A percentile compares a stretch with the other conserved stretches of the same genome.
Conservation (phyloP, 2,888 invertebrate genomes). For the Hydropsyche betteni region DNA sequence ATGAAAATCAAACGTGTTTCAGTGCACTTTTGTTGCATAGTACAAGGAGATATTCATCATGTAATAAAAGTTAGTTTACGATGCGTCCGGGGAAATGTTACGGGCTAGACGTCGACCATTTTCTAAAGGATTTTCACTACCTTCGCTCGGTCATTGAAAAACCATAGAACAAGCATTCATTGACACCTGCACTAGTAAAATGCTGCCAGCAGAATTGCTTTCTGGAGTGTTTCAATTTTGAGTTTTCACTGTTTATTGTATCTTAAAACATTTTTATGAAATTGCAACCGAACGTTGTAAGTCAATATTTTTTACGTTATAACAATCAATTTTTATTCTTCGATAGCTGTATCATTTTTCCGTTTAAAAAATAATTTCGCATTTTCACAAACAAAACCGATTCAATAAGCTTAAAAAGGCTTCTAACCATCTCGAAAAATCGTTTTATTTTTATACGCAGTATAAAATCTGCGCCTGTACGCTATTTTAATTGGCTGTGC, state of each 20-base stretch:
- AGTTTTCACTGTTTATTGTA: slow-evolving; percentile 17
- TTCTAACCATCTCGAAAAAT: background rate
- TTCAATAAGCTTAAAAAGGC: slow-evolving; percentile 6
- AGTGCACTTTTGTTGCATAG: too few relatives aligned
- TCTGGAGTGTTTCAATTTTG: slow-evolving; percentile 17
- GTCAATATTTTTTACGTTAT: background rate
- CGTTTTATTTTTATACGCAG: slow-evolving; percentile 35
- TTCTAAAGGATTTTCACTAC: slow-evolving; percentile 14
- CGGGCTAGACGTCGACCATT: slow-evolving; percentile 13
- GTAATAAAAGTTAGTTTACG: slow-evolving; percentile 37
- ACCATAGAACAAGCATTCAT: slow-evolving; percentile 30
- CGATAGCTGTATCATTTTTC: background rate
- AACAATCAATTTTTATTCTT: background rate
- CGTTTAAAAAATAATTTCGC: background rate
- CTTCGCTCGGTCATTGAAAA: slow-evolving; percentile 23
- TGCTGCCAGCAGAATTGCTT: background rate
- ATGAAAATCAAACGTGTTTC: too few relatives aligned
- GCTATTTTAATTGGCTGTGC: slow-evolving; percentile 43
- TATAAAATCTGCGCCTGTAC: slow-evolving; percentile 29
- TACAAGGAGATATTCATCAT: slow-evolving; percentile 34
- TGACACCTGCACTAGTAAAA: slow-evolving; percentile 30
- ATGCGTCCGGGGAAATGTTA: slow-evolving; percentile 33
- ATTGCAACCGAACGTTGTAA: background rate
- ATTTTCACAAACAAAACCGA: background rate
- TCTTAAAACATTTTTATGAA: slow-evolving; percentile 1